Evolutionary conservation across 2,797 vertebrate species (phyloP), one percentile per base, ranked within the genome.

Genomic region (Phylloscopus collybita): DNA sequence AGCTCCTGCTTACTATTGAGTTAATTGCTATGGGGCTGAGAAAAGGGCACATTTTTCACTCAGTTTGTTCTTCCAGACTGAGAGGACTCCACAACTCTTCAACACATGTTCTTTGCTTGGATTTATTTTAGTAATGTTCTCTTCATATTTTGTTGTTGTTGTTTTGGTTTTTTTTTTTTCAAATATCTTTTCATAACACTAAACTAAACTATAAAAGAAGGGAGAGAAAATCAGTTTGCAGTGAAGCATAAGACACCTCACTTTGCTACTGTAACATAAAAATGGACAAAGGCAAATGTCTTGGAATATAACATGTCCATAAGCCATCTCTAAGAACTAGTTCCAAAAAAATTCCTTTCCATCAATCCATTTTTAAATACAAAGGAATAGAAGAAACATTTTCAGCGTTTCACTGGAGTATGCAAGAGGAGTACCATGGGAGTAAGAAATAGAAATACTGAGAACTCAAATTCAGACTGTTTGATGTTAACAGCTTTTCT

Each of bases 401-500:
- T 90, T 36, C 36, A 65, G 38, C 1, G 3, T 61, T 88, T 92
- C 56, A 34, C 19, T 71, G 21, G 32, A 72, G 20, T 56, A 53
- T 76, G 64, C 83, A 80, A 49, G 32, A 82, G 29, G 54, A 88
- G n/a, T 72, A 56, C 38, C 4, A 12, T 56, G 71, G 80, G 45
- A 95, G 32, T 82, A 86, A 76, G 42, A 40, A 40, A 40, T 15
- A 90, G 64, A 88, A 85, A 61, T 75, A 80, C 25, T 88, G 83
- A 95, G 72, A 80, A 45, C 30, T 93, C 53, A 85, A 38, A 79
- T 90, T 90, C 47, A 85, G 53, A n/a, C 10, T 75, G 50, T 53
- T 84, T 64, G 62, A 64, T 61, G 22, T 82, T 86, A 80, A 64
- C 72, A 69, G 34, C 27, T 95, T 93, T 90, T 61, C 56, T 87